Percentiles rank a stretch among this genome's conserved stretches.
phyloP scores from a whole-genome alignment of 2,113 vertebrate species.

The Bubo bubo region DNA sequence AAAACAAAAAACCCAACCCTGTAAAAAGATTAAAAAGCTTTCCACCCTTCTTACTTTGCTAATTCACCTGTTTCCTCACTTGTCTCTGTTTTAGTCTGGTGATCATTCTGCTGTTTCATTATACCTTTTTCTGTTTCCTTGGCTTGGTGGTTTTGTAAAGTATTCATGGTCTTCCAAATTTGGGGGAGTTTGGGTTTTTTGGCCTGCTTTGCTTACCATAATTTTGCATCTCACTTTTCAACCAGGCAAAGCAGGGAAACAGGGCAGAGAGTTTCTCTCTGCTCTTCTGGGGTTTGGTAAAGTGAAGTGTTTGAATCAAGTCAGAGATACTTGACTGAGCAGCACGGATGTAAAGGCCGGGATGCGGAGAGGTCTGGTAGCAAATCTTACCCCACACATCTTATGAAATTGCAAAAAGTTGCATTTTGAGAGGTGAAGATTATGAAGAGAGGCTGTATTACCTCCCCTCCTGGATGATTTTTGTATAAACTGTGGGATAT shows the following conservation, averaged over 20 bases:
- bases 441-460: neutral
- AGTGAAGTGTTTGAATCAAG: neutral
- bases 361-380: fast-evolving
- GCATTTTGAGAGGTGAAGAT: neutral
- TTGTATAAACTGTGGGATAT: neutral
- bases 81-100: neutral
- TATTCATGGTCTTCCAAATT: neutral
- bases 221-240: neutral
- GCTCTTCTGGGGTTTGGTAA: neutral
- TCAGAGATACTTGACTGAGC: neutral
- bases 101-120: neutral
- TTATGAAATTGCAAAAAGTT: neutral
- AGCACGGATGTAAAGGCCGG: neutral
- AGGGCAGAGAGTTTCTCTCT: neutral
- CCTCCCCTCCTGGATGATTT: neutral
- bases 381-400: neutral
- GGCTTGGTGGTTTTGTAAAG: neutral
- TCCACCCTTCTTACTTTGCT: neutral
- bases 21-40: neutral
- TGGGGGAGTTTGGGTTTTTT: neutral
- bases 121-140: neutral
- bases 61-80: neutral
- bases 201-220: neutral
- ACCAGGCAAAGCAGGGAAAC: neutral
- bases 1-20: neutral